phyloP scores from a whole-genome alignment of 2,888 invertebrate genomes.

The Schrankia costaestrigalis region DNA sequence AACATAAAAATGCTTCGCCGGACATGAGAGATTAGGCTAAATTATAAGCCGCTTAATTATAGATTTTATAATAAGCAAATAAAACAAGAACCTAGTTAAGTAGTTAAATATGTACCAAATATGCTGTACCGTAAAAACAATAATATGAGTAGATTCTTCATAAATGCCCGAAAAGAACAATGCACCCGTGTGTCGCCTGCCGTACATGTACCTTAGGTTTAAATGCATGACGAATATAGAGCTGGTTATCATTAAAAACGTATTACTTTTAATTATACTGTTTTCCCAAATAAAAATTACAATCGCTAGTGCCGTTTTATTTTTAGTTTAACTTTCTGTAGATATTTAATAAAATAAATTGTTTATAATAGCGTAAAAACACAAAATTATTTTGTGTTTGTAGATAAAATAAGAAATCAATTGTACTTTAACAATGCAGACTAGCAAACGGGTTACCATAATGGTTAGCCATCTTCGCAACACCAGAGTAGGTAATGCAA shows the following conservation, averaged over 20 bases:
- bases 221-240: conserved; percentile 6
- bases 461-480: no score
- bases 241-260: conserved; percentile 3
- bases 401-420: no score
- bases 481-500: no score
- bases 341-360: no score
- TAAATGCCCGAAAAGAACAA: conserved; percentile 11
- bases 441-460: no score
- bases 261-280: conserved; percentile 6
- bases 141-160: conserved; percentile 40
- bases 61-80: conserved; percentile 24
- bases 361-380: no score
- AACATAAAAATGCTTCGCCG: conserved; percentile 24
- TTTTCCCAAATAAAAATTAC: conserved; percentile 11
- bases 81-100: no score
- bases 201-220: conserved; percentile 14
- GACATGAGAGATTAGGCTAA: conserved; percentile 34
- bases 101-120: conserved; percentile 34
- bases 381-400: no score
- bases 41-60: conserved; percentile 32
- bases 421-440: no score
- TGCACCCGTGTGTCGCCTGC: conserved; percentile 9
- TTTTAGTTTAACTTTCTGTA: no score
- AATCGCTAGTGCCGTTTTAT: conserved; percentile 13
- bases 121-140: conserved; percentile 55